Evolutionary conservation across 92 coral and sea anemone species (phyloP), one percentile per base, ranked within the genome.

Genomic region (Plumapathes pennacea): DNA sequence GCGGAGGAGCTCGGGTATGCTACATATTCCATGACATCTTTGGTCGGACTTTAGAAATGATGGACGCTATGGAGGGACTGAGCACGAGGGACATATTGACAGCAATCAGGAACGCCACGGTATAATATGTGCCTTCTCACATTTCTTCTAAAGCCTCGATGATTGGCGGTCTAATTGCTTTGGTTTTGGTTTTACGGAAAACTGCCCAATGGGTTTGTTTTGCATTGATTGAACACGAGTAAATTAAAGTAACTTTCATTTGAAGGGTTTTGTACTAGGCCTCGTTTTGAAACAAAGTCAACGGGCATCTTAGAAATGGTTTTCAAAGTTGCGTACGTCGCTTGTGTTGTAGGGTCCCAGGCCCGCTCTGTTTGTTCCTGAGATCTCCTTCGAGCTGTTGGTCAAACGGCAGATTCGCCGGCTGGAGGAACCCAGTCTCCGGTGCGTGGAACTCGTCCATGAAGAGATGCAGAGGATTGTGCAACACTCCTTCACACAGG

Each of bases 1-100:
- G 98, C 62, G 98, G 98, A 56, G 98, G 98, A 7, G 98, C 98
- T 13, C 76, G 98, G 44, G 88, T 92, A 52, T 88, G 98, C 54
- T 92, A 92, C 60, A 92, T 92, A 13, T 92, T 92, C 28, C 98
- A 92, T 48, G 98, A 92, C 31, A 92, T 77, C 49, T 92, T 92
- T 69, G 98, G 98, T 1, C 78, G 76, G 13, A 92, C 94, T 4
- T 56, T 92, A 18, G 77, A 80, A 12, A 71, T 61, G 4, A 92
- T 89, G 88, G 96, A 92, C 38, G 98, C 98, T 10, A 69, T 92
- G 88, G 98, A 89, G 27, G 98, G 92, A 2, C 71, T 92, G 10
- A 80, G 96, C 3, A 92, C 96, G 0, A 85, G 85, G 46, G 98
- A 92, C 70, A 92, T 92, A 3, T 77, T 92, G 12, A 92, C 98